Conservation (phyloP, 2,113 vertebrate genomes). For the Geothlypis trichas region DNA sequence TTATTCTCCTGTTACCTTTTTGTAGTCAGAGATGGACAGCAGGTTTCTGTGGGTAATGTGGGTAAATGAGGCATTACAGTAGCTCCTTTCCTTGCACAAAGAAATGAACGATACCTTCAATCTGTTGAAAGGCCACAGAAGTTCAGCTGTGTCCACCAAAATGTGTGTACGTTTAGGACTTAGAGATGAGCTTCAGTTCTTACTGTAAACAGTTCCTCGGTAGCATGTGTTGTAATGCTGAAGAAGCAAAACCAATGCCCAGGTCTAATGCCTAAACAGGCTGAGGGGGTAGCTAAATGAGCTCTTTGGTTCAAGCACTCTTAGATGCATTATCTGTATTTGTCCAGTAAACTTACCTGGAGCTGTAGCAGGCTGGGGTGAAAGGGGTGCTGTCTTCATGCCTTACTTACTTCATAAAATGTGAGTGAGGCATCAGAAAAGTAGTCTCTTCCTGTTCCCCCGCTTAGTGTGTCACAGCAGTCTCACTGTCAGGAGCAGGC, state of each 20-base stretch:
- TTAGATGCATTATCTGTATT: neutral
- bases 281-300: neutral
- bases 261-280: neutral
- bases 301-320: neutral
- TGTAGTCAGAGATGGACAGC: fast-evolving
- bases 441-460: neutral
- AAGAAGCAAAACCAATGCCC: neutral
- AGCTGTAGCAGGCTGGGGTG: neutral
- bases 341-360: neutral
- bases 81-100: neutral
- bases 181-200: neutral
- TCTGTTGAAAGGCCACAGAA: neutral
- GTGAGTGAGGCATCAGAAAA: neutral
- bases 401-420: neutral
- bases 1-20: neutral
- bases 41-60: neutral
- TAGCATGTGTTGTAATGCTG: neutral
- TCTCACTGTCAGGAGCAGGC: neutral
- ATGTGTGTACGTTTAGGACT: neutral
- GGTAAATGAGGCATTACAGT: neutral
- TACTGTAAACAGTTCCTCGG: neutral
- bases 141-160: neutral
- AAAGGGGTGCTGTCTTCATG: neutral
- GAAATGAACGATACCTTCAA: fast-evolving
- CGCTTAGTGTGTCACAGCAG: neutral